Percentiles rank a stretch among this genome's conserved stretches.
Evolutionary conservation across 2,797 vertebrate species (phyloP).

Genomic region (Falco berigora): DNA sequence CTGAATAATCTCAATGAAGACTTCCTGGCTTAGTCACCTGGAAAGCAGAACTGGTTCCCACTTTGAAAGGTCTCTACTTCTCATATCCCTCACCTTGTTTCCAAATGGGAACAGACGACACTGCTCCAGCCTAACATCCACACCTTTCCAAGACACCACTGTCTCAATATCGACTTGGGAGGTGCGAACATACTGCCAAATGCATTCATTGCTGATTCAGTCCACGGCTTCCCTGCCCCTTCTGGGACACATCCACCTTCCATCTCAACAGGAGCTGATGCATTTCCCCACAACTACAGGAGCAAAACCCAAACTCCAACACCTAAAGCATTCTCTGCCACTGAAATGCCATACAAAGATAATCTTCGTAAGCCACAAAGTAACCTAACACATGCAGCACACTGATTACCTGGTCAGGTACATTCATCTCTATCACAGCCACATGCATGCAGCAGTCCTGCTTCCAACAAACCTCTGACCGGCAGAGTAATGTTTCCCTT

Average conservation of each 20-base stretch:
- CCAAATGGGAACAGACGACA: neutral
- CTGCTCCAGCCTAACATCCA: neutral
- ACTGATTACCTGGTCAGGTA: rapidly evolving
- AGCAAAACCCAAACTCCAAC: neutral
- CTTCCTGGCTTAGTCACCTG: neutral
- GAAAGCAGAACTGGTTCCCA: neutral
- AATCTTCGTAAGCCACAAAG: neutral
- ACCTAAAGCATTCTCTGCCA: neutral
- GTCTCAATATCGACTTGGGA: neutral
- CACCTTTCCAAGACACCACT: neutral
- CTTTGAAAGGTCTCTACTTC: neutral
- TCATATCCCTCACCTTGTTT: neutral
- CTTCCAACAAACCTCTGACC: neutral
- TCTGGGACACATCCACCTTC: neutral
- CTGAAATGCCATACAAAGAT: neutral
- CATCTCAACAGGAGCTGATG: neutral
- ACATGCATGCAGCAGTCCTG: neutral
- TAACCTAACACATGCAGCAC: neutral
- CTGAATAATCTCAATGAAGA: neutral
- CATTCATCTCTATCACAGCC: neutral
- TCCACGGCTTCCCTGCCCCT: neutral
- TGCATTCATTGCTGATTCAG: neutral
- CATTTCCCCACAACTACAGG: neutral
- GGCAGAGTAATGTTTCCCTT: neutral
- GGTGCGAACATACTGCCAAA: neutral